These are phyloP conservation scores for Pristionchus entomophagus DNA, from an alignment of 2,888 invertebrate genomes.

Conservation along the genomic window DNA sequence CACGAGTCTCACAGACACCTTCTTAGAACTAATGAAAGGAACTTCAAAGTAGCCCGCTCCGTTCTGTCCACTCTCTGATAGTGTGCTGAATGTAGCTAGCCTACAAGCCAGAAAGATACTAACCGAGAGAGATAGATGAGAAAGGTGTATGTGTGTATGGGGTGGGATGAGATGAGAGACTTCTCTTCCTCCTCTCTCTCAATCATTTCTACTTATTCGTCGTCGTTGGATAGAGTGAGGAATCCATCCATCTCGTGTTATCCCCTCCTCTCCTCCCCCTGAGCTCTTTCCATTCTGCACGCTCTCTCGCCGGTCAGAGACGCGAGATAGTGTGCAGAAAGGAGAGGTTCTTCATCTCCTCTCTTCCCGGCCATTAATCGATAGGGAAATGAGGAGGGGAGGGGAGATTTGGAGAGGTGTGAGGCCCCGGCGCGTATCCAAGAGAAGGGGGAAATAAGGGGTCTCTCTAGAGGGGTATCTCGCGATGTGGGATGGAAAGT, in stretches of 20 bases:
- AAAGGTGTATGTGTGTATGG: neutral
- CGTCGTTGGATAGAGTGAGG: neutral
- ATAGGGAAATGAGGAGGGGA: slow-evolving; percentile 24
- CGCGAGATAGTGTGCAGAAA: no score
- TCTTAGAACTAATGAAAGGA: no score
- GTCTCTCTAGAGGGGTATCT: neutral
- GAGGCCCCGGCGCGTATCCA: neutral
- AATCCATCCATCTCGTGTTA: slow-evolving; percentile 1
- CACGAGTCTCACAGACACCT: no score
- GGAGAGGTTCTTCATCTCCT: slow-evolving; percentile 45
- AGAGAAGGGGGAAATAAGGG: slow-evolving; percentile 20
- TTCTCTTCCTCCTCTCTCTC: neutral
- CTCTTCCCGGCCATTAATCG: slow-evolving; percentile 44
- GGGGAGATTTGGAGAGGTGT: slow-evolving; percentile 8
- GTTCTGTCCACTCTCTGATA: no score
- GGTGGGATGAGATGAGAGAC: neutral
- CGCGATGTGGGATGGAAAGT: no score
- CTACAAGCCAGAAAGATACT: no score
- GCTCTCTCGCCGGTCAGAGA: no score
- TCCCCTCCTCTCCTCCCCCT: slow-evolving; percentile 50
- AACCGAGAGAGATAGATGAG: no score
- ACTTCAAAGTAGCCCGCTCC: no score
- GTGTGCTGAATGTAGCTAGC: no score
- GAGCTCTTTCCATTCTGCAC: slow-evolving; percentile 48
- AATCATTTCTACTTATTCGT: slow-evolving; percentile 36